phyloP scores from a whole-genome alignment of 2,888 invertebrate genomes.

The Pachydiplax longipennis region DNA sequence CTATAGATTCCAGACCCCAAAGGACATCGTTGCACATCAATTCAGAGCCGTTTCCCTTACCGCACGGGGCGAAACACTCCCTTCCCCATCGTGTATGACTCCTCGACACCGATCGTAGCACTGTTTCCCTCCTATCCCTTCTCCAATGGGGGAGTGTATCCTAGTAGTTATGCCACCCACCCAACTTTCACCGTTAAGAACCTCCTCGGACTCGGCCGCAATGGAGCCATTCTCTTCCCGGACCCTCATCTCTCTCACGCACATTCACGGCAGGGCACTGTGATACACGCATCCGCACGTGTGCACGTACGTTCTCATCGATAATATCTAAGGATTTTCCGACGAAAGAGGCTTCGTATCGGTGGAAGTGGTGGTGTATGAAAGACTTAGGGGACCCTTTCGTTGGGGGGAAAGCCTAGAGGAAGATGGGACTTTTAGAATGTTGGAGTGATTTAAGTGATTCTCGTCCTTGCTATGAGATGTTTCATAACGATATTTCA shows the following conservation, averaged over 20 bases:
- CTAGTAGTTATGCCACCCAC: not conserved
- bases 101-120: not conserved
- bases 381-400: not conserved
- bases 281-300: not conserved
- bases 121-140: not conserved
- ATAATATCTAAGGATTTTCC: not conserved
- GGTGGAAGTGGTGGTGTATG: not conserved
- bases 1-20: not conserved
- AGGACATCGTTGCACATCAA: slow-evolving; percentile 15
- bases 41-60: slow-evolving; percentile 27
- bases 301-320: not conserved
- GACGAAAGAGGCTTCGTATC: too few species aligned
- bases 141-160: not conserved
- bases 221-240: not conserved
- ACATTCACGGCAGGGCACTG: not conserved
- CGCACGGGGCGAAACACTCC: not conserved
- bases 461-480: too few species aligned
- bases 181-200: not conserved
- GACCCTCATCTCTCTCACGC: not conserved
- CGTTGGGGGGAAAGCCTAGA: not conserved
- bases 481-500: too few species aligned
- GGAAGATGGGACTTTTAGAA: not conserved
- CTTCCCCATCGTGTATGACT: not conserved
- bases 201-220: not conserved
- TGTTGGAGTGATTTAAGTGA: too few species aligned